Evolutionary conservation across 2,888 invertebrate species (phyloP).

Genomic region (Bibio marci): DNA sequence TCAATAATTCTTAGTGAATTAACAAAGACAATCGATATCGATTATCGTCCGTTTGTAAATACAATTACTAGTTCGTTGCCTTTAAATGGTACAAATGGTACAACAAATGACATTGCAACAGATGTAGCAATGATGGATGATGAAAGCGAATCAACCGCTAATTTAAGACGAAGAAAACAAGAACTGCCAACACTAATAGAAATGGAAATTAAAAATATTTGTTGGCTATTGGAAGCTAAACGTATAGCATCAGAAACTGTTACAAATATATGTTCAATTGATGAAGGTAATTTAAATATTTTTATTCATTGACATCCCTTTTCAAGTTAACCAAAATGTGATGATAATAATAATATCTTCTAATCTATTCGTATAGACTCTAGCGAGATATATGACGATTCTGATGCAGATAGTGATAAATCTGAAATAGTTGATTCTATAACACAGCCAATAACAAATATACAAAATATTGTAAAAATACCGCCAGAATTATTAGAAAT

Average conservation of each 20-base stretch:
- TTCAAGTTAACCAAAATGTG: slow-evolving; percentile 8
- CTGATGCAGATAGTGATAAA: slow-evolving; percentile 27
- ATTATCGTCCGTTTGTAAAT: slow-evolving; percentile 34
- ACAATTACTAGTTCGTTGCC: slow-evolving; percentile 34
- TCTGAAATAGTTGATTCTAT: slow-evolving; percentile 18
- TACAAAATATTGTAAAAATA: slow-evolving; percentile 31
- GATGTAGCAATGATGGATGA: slow-evolving; percentile 11
- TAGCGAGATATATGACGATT: too few species aligned
- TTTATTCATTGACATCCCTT: not conserved
- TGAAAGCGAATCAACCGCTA: slow-evolving; percentile 18
- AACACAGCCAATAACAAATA: too few species aligned
- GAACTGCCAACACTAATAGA: slow-evolving; percentile 27
- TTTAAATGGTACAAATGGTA: slow-evolving; percentile 14
- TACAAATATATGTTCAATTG: slow-evolving; percentile 46
- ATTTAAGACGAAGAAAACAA: slow-evolving; percentile 16
- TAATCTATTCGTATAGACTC: too few species aligned
- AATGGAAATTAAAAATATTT: slow-evolving; percentile 32
- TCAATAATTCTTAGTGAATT: slow-evolving; percentile 34
- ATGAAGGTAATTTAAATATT: slow-evolving; percentile 31
- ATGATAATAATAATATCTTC: slow-evolving; percentile 30
- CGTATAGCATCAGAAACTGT: slow-evolving; percentile 51
- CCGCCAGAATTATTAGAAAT: slow-evolving; percentile 41
- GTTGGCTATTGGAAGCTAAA: slow-evolving; percentile 45
- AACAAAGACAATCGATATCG: slow-evolving; percentile 34
- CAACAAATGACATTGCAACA: slow-evolving; percentile 8